Percentiles rank a stretch among this genome's conserved stretches.
phyloP scores from a whole-genome alignment of 2,888 invertebrate species.

The Emmelina monodactyla region DNA sequence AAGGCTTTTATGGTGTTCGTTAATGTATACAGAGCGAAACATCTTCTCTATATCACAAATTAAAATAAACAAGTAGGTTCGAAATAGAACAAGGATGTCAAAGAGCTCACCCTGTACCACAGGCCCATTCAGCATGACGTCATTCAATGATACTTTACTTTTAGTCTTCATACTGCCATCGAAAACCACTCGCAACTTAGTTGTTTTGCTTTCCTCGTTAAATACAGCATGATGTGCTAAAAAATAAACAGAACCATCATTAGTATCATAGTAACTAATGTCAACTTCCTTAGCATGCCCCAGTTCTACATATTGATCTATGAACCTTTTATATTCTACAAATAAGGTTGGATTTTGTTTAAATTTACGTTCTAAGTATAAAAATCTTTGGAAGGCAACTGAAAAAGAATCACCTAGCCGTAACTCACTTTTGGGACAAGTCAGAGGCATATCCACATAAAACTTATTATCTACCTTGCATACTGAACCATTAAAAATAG shows the following conservation, averaged over 20 bases:
- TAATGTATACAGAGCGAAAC: conserved; percentile 1
- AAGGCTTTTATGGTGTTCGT: background rate
- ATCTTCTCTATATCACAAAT: conserved; percentile 6
- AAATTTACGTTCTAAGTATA: conserved; percentile 9
- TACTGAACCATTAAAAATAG: conserved; percentile 6
- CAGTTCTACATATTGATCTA: conserved; percentile 16
- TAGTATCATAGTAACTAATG: background rate
- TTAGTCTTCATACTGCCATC: conserved; percentile 1
- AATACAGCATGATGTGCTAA: conserved; percentile 5
- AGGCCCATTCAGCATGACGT: conserved; percentile 7
- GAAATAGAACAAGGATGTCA: conserved; percentile 3
- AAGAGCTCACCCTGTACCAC: conserved; percentile 4
- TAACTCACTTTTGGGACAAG: conserved; percentile 3
- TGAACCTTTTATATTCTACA: conserved; percentile 10
- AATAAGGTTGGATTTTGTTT: conserved; percentile 6
- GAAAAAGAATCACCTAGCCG: conserved; percentile 13
- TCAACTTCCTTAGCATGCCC: conserved; percentile 1
- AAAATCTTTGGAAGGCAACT: conserved; percentile 12
- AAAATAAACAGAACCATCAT: conserved; percentile 3
- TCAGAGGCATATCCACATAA: conserved; percentile 10
- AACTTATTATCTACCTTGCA: conserved; percentile 4
- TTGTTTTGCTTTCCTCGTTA: conserved; percentile 5
- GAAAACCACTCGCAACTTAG: conserved; percentile 3
- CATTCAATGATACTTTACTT: conserved; percentile 2
- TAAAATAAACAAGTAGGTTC: conserved; percentile 1